Percentiles rank a stretch among this genome's conserved stretches.
phyloP scores from a whole-genome alignment of 2,797 vertebrate genomes.

The Allobates femoralis region DNA sequence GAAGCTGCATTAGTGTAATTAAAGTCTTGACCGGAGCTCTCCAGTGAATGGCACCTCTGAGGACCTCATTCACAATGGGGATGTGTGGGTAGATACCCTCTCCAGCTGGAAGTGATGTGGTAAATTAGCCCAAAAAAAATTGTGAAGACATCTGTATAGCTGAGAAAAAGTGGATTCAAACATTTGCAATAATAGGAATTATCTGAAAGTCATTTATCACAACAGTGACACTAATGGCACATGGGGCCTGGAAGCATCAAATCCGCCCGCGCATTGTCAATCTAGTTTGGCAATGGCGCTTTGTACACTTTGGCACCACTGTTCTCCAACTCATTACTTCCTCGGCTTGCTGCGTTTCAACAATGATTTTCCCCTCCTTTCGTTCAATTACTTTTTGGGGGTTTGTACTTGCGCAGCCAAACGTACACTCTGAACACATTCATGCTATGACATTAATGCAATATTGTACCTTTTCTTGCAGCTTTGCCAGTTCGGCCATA shows the following conservation, averaged over 20 bases:
- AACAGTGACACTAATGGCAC: conserved; percentile 90
- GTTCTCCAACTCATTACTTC: conserved; percentile 75
- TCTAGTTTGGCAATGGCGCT: conserved; percentile 80
- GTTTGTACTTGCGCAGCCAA: conserved; percentile 87
- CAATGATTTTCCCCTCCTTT: conserved; percentile 66
- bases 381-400: conserved; percentile 73
- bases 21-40: conserved; percentile 69
- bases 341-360: conserved; percentile 63
- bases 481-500: conserved; percentile 80
- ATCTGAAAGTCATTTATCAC: conserved; percentile 97
- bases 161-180: conserved; percentile 79
- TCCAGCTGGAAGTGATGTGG: conserved; percentile 78
- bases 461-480: conserved; percentile 51
- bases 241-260: conserved; percentile 78
- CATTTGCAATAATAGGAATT: conserved; percentile 88
- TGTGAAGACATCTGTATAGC: conserved; percentile 75
- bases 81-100: conserved; percentile 97
- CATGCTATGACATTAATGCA: conserved; percentile 76
- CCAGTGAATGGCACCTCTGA: conserved; percentile 74
- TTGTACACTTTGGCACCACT: conserved; percentile 78
- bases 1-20: conserved; percentile 71
- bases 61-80: conserved; percentile 83
- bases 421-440: conserved; percentile 80
- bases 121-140: conserved; percentile 75
- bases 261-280: conserved; percentile 77